Evolutionary conservation across 2,113 vertebrate species (phyloP).

Genomic region (Neogale vison): DNA sequence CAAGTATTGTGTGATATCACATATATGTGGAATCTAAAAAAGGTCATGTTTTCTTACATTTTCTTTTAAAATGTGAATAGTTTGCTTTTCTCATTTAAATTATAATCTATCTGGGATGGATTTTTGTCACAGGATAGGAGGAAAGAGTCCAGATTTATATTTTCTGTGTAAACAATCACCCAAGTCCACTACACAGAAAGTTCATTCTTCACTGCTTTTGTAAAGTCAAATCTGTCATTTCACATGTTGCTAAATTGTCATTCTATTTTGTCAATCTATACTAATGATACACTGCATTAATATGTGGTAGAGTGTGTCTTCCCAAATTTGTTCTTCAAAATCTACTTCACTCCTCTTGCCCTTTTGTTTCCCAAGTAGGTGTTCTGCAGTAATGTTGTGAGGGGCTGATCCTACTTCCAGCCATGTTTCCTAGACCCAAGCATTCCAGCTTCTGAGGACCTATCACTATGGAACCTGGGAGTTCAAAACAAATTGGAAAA

Average conservation of each 20-base stretch:
- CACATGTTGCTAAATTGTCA: neutral
- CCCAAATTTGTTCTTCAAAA: neutral
- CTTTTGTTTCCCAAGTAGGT: neutral
- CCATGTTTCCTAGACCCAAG: neutral
- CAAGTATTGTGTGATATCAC: neutral
- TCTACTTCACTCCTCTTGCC: neutral
- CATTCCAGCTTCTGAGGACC: neutral
- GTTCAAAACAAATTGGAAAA: neutral
- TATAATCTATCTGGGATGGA: neutral
- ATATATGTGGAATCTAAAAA: neutral
- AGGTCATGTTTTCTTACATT: neutral
- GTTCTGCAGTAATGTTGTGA: neutral
- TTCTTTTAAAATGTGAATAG: neutral
- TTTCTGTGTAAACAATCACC: neutral
- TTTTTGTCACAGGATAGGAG: neutral
- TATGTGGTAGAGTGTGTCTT: neutral
- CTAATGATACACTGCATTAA: neutral
- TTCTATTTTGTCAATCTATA: neutral
- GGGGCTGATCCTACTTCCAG: neutral
- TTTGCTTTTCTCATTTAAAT: conserved; percentile 16
- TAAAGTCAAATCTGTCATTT: neutral
- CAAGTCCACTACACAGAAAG: neutral
- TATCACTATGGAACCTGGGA: neutral
- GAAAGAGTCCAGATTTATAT: neutral
- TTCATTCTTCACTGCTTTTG: neutral